Conservation (phyloP, 1,140 invertebrate genomes). For the Lamellibrachia luymesi region DNA sequence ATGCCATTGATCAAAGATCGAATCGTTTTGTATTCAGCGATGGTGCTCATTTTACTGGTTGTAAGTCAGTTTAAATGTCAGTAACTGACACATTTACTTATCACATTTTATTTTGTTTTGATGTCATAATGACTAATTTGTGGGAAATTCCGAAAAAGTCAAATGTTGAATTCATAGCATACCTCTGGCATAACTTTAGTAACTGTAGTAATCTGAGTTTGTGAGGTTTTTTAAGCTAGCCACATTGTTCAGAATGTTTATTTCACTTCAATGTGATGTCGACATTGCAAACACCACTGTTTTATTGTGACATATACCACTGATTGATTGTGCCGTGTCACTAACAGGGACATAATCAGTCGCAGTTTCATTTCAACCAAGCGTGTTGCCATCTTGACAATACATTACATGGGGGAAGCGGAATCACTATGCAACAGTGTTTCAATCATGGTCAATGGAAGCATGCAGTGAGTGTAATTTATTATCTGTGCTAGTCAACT, state of each 20-base stretch:
- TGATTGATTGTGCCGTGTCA: not conserved
- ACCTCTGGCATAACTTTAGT: too few relatives aligned
- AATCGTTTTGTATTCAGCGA: not conserved
- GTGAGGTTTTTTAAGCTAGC: too few relatives aligned
- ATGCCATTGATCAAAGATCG: not conserved
- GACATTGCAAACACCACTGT: too few relatives aligned
- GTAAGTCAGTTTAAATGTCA: not conserved
- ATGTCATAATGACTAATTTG: too few relatives aligned
- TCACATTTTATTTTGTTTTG: too few relatives aligned
- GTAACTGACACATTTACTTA: too few relatives aligned
- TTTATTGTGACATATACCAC: not conserved
- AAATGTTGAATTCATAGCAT: too few relatives aligned
- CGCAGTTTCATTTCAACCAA: constrained; percentile 61
- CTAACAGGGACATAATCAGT: constrained; percentile 70
- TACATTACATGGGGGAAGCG: constrained; percentile 91
- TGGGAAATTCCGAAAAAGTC: too few relatives aligned
- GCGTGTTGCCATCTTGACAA: constrained; percentile 77
- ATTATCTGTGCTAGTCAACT: not conserved
- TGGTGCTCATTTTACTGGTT: not conserved
- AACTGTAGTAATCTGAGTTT: too few relatives aligned
- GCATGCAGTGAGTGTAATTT: constrained; percentile 62
- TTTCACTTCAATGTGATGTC: too few relatives aligned
- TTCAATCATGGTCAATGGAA: constrained; percentile 61
- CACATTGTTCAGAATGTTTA: too few relatives aligned
- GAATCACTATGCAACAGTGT: constrained; percentile 59